These are phyloP conservation scores for Picathartes gymnocephalus DNA, from an alignment of 2,113 vertebrate species.

Conservation along the genomic window DNA sequence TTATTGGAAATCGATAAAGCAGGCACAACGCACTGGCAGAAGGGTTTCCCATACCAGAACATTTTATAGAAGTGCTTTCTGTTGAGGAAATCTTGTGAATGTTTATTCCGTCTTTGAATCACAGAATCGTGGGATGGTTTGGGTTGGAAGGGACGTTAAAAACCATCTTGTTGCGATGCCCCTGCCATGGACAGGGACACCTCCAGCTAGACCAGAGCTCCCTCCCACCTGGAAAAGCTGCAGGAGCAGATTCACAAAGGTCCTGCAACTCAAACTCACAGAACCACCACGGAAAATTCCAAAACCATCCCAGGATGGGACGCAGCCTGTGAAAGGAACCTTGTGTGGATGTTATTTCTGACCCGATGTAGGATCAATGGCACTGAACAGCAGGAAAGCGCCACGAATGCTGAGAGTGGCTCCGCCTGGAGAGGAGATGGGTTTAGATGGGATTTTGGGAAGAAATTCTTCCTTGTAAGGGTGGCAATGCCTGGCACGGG, in stretches of 20 bases:
- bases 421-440: not conserved
- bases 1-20: not conserved
- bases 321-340: not conserved
- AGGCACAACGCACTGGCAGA: not conserved
- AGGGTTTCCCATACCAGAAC: rapidly evolving
- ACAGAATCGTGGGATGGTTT: rapidly evolving
- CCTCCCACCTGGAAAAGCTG: not conserved
- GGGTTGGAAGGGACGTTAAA: not conserved
- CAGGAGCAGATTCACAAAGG: not conserved
- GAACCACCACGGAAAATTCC: not conserved
- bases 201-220: not conserved
- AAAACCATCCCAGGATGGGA: not conserved
- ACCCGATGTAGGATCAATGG: not conserved
- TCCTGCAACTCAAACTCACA: not conserved
- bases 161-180: rapidly evolving
- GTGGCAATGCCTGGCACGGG: not conserved
- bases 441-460: not conserved
- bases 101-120: not conserved
- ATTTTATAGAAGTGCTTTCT: not conserved
- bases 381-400: rapidly evolving
- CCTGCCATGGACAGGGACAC: not conserved
- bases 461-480: rapidly evolving
- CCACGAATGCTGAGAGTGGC: too few species aligned
- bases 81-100: not conserved
- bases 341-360: not conserved